These are phyloP conservation scores for Rhinopomastus cyanomelas DNA, from an alignment of 2,113 vertebrate genomes.

Conservation along the genomic window DNA sequence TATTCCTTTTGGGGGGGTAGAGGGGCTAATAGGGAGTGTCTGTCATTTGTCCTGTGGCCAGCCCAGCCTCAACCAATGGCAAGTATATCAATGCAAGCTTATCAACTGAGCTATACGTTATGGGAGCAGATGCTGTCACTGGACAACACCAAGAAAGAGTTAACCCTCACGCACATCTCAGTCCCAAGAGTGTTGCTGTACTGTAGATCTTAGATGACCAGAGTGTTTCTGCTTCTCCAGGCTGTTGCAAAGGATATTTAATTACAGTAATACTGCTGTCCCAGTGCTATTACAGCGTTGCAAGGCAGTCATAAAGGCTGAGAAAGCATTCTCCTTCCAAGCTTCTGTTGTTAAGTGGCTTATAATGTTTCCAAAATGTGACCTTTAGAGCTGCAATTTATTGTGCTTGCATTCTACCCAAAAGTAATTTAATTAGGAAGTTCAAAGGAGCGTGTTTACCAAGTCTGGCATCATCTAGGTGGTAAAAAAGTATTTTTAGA, in stretches of 20 bases:
- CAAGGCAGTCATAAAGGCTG: constrained; percentile 43
- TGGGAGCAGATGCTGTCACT: not conserved
- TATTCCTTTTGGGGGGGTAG: too few species aligned
- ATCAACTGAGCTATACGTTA: not conserved
- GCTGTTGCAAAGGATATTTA: not conserved
- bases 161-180: not conserved
- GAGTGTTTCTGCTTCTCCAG: not conserved
- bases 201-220: not conserved
- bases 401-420: constrained; percentile 40
- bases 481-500: not conserved
- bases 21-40: too few species aligned
- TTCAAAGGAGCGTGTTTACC: constrained; percentile 32
- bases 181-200: not conserved
- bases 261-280: constrained; percentile 37
- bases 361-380: constrained; percentile 49
- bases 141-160: not conserved
- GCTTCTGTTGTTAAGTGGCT: constrained; percentile 54
- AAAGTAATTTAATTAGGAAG: constrained; percentile 53
- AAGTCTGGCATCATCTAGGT: not conserved
- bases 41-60: too few species aligned
- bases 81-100: not conserved
- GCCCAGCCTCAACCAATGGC: too few species aligned
- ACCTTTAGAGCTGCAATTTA: constrained; percentile 58
- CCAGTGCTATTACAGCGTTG: constrained; percentile 12
- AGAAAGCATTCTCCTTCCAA: constrained; percentile 50